Conservation (phyloP, 64 coral and sea anemone genomes). For the Actinia tenebrosa region DNA sequence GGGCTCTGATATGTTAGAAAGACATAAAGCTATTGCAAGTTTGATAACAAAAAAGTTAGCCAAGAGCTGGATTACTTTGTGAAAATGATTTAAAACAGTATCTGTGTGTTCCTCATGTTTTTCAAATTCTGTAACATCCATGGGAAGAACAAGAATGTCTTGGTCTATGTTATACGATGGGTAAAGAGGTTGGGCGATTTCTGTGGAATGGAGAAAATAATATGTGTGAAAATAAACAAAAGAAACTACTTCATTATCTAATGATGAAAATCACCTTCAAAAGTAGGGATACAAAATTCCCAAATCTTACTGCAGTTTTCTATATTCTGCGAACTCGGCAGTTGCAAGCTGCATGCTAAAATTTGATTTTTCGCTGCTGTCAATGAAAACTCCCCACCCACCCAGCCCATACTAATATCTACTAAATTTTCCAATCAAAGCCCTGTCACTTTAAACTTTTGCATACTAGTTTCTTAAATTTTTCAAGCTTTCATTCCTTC, state of each 20-base stretch:
- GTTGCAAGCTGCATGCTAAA: too few species aligned
- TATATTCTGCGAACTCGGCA: too few species aligned
- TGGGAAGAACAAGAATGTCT: slow-evolving; percentile 68
- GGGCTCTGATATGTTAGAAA: too few species aligned
- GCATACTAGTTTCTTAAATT: too few species aligned
- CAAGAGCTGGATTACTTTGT: slow-evolving; percentile 31
- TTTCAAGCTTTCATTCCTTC: too few species aligned
- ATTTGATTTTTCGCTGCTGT: too few species aligned
- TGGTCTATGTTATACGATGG: slow-evolving; percentile 67
- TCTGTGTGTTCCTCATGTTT: slow-evolving; percentile 50
- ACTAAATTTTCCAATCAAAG: too few species aligned
- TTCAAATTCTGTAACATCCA: slow-evolving; percentile 62
- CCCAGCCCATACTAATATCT: too few species aligned
- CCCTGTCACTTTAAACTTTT: too few species aligned
- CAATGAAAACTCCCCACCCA: too few species aligned
- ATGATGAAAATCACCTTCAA: neutral
- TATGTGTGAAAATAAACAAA: neutral
- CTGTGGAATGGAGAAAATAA: slow-evolving; percentile 15
- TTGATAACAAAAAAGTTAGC: neutral
- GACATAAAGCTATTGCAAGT: too few species aligned
- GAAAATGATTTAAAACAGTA: slow-evolving; percentile 64
- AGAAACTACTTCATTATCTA: neutral
- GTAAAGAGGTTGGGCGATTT: slow-evolving; percentile 39
- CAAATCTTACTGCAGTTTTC: too few species aligned
- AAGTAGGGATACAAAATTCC: neutral